A percentile compares a stretch with the other conserved stretches of the same genome.
These are phyloP conservation scores for Acholoe squamosa DNA, from an alignment of 2,888 invertebrate genomes.

Conservation along the genomic window DNA sequence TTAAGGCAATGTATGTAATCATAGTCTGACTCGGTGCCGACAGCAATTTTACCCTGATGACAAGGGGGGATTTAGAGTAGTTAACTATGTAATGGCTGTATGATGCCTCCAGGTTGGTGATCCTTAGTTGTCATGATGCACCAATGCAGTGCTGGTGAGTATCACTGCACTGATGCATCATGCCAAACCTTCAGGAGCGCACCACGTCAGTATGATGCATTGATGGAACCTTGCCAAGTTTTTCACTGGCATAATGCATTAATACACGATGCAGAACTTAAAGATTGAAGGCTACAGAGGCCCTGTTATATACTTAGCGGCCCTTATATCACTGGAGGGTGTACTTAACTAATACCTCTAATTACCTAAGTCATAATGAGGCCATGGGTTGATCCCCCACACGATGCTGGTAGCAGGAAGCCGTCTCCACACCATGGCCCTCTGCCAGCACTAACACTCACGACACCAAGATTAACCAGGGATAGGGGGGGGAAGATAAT, in stretches of 20 bases:
- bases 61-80: background rate
- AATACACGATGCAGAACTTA: too few species aligned
- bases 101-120: too few species aligned
- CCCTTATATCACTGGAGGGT: background rate
- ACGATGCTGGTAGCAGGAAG: conserved; percentile 23
- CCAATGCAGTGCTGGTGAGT: too few species aligned
- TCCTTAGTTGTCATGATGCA: too few species aligned
- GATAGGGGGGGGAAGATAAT: background rate
- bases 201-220: too few species aligned
- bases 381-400: background rate
- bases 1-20: conserved; percentile 45
- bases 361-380: conserved; percentile 45
- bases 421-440: background rate
- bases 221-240: too few species aligned
- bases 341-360: conserved; percentile 49
- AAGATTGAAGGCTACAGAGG: background rate
- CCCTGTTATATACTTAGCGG: background rate
- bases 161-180: too few species aligned
- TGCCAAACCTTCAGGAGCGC: too few species aligned
- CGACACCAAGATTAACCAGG: conserved; percentile 36
- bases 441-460: conserved; percentile 27
- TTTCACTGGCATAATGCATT: too few species aligned
- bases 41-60: conserved; percentile 32
- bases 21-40: background rate
- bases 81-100: too few species aligned